Base-by-base conservation (phyloP, 1,140 invertebrate genomes). In the Drosophila pseudoobscura region DNA sequence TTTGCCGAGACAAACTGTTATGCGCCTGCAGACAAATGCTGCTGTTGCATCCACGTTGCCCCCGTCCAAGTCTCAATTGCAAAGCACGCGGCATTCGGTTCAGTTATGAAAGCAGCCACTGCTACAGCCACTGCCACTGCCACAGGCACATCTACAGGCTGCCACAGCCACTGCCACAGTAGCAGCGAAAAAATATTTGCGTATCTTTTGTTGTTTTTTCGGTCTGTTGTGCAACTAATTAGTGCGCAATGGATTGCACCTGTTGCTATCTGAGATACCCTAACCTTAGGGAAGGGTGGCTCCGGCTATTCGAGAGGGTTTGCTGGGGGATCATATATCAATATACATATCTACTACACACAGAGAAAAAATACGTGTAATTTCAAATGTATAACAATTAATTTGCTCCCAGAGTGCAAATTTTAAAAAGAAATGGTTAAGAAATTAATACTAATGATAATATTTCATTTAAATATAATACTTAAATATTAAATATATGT, bases 191-290 rank as follows among this genome's bases (percentile, higher is more conserved):
- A 69, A 82, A 88, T 87, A 89, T 87, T 89, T 87, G 83, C 83
- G 83, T 87, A 87, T 89, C 75, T 87, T 82, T 85, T 87, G 77
- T 85, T 85, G 61, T 85, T 87, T 88, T 87, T 87, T 87, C 83
- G 82, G 78, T 87, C 82, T 88, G 82, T 87, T 87, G 82, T 87
- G 82, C 82, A 87, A 87, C 82, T 87, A 87, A 87, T 87, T 87
- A 89, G 84, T 83, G 82, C 82, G 80, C 75, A 83, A 68, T 85
- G 77, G 78, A 88, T 53, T 85, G 82, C 83, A 85, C 68, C 78
- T 85, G 82, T 78, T 78, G 45, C 45, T 54, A 54, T 49, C 52
- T 66, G 41, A 50, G 45, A 66, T 58, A 75, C 60, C 4, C 53
- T 74, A n/a, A 6, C 0, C 13, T 17, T 22, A 9, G 8, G 17